Conservation (phyloP, 2,113 vertebrate species). For the Pomatostomus ruficeps region DNA sequence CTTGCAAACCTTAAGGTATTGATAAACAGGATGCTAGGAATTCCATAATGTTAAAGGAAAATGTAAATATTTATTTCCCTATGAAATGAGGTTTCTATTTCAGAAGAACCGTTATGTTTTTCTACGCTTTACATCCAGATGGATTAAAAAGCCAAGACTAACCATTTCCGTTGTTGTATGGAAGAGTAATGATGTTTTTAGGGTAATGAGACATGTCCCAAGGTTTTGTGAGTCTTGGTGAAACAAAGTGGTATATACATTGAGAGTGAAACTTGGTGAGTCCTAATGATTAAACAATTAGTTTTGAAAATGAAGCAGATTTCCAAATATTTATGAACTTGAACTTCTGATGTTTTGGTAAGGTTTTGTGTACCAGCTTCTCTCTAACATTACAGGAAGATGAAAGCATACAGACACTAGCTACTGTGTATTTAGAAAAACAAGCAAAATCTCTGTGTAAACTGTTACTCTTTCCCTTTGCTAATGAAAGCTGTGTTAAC, state of each 20-base stretch:
- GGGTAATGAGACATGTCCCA: not conserved
- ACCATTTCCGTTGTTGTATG: not conserved
- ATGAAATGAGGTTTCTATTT: not conserved
- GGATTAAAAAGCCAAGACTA: not conserved
- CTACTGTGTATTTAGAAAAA: not conserved
- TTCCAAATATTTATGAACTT: constrained; percentile 22
- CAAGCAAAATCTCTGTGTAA: not conserved
- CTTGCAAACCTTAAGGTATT: not conserved
- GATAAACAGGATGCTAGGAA: constrained; percentile 33
- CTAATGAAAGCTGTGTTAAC: not conserved
- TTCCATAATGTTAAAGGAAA: not conserved
- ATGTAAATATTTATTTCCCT: constrained; percentile 33
- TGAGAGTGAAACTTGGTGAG: not conserved
- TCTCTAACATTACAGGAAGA: not conserved
- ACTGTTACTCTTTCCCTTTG: not conserved
- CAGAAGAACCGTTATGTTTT: not conserved
- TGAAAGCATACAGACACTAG: constrained; percentile 16
- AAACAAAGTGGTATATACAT: not conserved
- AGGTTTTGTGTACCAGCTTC: not conserved
- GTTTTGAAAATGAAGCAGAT: not conserved
- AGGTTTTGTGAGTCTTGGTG: not conserved
- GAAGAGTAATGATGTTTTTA: not conserved
- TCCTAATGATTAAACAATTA: not conserved
- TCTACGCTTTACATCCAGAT: not conserved
- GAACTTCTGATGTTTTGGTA: not conserved